Base-by-base conservation (phyloP, 2,113 vertebrate genomes). In the Amia ocellicauda region DNA sequence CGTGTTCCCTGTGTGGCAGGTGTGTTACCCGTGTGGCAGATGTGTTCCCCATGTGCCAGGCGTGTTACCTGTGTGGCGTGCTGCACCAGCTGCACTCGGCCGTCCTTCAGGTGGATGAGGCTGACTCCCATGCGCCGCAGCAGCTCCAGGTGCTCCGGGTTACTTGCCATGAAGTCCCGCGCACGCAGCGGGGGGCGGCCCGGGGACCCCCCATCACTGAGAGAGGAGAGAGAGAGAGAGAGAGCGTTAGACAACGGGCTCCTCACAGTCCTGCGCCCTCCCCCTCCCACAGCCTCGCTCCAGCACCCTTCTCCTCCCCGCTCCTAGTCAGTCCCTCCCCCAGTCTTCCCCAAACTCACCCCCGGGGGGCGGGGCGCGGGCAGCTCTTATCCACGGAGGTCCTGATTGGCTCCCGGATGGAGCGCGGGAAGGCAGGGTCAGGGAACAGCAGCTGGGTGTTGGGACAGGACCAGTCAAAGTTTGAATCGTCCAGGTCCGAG, bases 111-210 rank as follows among this genome's bases (percentile, higher is more conserved):
- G 72, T 98, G 97, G 76, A 99, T 97, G 69, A 99, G 88, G 77
- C 93, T 98, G 80, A 99, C 97, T 69, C 97, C 97, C 97, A 99
- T 99, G 79, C 94, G 91, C 81, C 94, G 92, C 75, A 99, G 84
- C 74, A 98, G 93, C 82, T 98, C 97, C 87, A 99, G 78, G 79
- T 99, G 97, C 74, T 99, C 96, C 23, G 92, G 91, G 74, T 97
- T 98, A 83, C 94, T 98, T 66, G 96, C 94, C 97, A 98, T 98
- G 80, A 99, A 99, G 81, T 99, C 97, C 78, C 96, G 91, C 73
- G 97, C 97, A 84, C 97, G 91, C 64, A 99, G 23, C 0, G 95
- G 97, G 61, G 94, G 93, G 66, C 86, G 92, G 58, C 93, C 91
- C 86, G 89, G 88, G 78, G 75, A 88, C 75, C 7, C 85, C 93